Base-by-base conservation (phyloP, 2,797 vertebrate species). In the Xiphophorus birchmanni region DNA sequence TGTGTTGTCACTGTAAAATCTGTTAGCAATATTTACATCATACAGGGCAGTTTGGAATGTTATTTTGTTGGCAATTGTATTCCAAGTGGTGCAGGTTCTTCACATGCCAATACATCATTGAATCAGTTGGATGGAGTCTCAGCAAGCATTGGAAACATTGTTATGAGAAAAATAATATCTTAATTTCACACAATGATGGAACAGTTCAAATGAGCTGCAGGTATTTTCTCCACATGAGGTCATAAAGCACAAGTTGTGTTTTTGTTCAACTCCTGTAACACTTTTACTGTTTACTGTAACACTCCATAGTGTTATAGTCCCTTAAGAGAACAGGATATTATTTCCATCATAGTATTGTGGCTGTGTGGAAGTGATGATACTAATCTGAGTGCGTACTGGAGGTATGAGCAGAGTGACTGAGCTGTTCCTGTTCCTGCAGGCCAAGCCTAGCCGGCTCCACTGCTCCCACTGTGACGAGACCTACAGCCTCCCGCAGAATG, bases 401-500 rank as follows among this genome's bases (percentile, higher is more conserved):
- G 1, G 29, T 67, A 21, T 23, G 18, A 67, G 18, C 63, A 67
- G 63, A 67, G 10, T 23, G 17, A 40, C 18, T 67, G 35, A 67
- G 8, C 63, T 40, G 35, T 15, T 78, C 13, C 42, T 82, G 12
- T 81, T 1, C 73, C 17, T 79, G 0, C 89, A 99, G 99, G 98
- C 98, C 77, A 99, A 99, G 85, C 98, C 99, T 0, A 98, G 98
- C 91, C 95, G 98, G n/a, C 95, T 99, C 54, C 99, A 99, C 91
- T 99, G 99, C 84, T 99, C 99, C 32, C 97, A 99, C 95, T 99
- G 99, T 5, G 98, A 99, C 1, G 99, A 99, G 89, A 99, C 98
- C 17, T 99, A 99, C 95, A 99, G 97, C 40, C 96, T 99, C 15
- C 98, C 98, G 8, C 98, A 98, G 91, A 99, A 98, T 0, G 99